A percentile compares a stretch with the other conserved stretches of the same genome.
Evolutionary conservation across 2,888 invertebrate species (phyloP).

Genomic region (Dioctria rufipes): DNA sequence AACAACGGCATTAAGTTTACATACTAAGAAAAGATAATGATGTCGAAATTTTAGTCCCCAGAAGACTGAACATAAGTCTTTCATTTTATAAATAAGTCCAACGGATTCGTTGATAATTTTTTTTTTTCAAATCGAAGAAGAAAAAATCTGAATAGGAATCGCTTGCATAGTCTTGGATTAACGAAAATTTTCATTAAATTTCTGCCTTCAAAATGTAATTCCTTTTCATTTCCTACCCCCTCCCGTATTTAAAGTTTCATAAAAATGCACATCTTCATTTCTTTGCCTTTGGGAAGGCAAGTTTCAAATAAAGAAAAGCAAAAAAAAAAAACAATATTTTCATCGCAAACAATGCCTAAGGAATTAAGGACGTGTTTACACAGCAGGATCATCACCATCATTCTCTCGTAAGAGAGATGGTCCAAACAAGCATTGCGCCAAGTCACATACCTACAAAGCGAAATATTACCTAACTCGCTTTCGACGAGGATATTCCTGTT

Average conservation of each 20-base stretch:
- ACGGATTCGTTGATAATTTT: too few relatives aligned
- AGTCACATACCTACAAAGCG: neutral
- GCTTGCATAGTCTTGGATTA: too few relatives aligned
- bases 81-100: too few relatives aligned
- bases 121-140: too few relatives aligned
- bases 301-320: neutral
- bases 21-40: too few relatives aligned
- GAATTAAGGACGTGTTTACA: constrained; percentile 1
- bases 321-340: neutral
- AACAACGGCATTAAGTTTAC: too few relatives aligned
- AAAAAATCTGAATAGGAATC: too few relatives aligned
- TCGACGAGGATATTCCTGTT: neutral
- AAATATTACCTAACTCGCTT: neutral
- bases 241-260: neutral
- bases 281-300: neutral
- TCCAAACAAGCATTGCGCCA: neutral
- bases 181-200: too few relatives aligned
- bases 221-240: neutral
- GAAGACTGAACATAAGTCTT: too few relatives aligned
- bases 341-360: neutral
- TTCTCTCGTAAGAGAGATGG: neutral
- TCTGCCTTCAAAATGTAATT: too few relatives aligned
- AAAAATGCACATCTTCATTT: neutral
- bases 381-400: neutral
- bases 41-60: too few relatives aligned